A percentile compares a stretch with the other conserved stretches of the same genome.
Conservation (phyloP, 2,888 invertebrate species). For the Lithodes maja region DNA sequence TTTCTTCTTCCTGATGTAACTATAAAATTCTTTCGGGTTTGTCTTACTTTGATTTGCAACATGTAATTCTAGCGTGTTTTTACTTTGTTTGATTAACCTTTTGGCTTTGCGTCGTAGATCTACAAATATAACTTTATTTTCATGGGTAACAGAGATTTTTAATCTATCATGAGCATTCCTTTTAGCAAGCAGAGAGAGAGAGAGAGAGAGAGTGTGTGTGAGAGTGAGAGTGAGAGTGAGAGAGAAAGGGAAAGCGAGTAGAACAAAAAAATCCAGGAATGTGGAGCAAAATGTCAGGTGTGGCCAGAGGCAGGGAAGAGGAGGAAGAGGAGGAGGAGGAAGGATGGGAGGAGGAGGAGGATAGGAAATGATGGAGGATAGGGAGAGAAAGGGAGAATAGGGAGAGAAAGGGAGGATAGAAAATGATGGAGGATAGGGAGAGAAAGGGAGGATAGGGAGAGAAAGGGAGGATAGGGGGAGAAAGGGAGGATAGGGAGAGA, state of each 20-base stretch:
- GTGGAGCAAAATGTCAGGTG: background rate
- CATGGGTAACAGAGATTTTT: too few relatives aligned
- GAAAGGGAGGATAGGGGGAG: background rate
- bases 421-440: background rate
- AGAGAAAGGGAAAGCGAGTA: conserved; percentile 28
- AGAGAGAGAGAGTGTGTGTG: conserved; percentile 6
- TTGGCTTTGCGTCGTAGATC: too few relatives aligned
- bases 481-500: background rate
- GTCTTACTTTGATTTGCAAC: too few relatives aligned
- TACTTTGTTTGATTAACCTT: too few relatives aligned
- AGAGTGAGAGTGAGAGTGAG: conserved; percentile 36
- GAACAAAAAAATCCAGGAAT: background rate
- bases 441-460: background rate
- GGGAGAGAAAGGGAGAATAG: background rate
- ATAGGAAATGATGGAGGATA: background rate
- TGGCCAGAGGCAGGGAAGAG: background rate
- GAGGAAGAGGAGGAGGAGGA: background rate
- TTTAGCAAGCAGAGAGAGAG: background rate
- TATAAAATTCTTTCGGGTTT: too few relatives aligned
- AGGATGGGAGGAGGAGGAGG: background rate
- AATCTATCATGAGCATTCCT: too few relatives aligned
- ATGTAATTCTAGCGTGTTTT: too few relatives aligned
- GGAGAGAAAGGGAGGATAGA: background rate
- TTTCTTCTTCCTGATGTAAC: too few relatives aligned
- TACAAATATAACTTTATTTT: too few relatives aligned